Base-by-base conservation (phyloP, 1,140 invertebrate genomes). In the Plutomurus gul region DNA sequence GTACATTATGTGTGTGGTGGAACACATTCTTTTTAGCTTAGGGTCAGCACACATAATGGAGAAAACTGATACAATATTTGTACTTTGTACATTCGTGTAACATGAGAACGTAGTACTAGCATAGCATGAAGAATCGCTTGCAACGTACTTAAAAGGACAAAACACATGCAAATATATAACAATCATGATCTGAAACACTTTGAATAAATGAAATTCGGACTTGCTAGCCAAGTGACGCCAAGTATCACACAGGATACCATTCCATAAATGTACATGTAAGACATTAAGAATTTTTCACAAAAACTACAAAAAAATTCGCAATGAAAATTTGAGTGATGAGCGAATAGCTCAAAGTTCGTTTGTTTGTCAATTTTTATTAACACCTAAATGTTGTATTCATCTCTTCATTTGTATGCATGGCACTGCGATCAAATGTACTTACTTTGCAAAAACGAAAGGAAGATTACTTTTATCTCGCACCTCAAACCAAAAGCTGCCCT, bases 361-460 rank as follows among this genome's bases (percentile, higher is more conserved):
- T 60, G 30, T 25, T 65, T 3, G 16, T n/a, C 56, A 65, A n/a
- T 33, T n/a, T n/a, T n/a, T n/a, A n/a, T n/a, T 65, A 27, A 30
- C 56, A 65, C 56, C 27, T 65, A 33, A 33, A 33, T 65, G n/a
- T 8, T 65, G 47, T 8, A 10, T 10, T 51, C 25, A 25, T 22
- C 11, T 51, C 25, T 6, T 10, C 3, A 51, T 30, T 65, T 10
- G 18, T 11, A 65, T 65, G 30, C 25, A 65, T 36, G 56, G 36
- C 22, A 30, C 30, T 22, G 27, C 30, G 30, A 16, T 47, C 1
- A 20, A 16, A n/a, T 16, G 20, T 47, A 47, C 5, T n/a, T 65
- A n/a, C 16, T 13, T n/a, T 33, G 56, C 56, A 25, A 65, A 65
- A 65, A 65, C n/a, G 56, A 65, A 65, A 65, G 56, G 56, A 65